phyloP scores from a whole-genome alignment of 2,113 vertebrate genomes.

The Plectropomus leopardus region DNA sequence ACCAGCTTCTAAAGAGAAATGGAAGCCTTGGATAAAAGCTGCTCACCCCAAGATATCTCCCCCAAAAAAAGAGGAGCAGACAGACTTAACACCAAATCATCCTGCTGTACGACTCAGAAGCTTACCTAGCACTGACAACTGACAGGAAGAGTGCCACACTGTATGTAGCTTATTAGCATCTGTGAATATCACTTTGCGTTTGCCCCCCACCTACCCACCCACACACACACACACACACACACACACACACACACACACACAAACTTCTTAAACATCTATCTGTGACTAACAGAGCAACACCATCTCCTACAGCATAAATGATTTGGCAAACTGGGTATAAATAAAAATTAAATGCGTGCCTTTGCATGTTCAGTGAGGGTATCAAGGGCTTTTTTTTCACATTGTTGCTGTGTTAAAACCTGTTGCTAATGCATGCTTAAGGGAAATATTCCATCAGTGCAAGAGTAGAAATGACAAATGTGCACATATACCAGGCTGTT shows the following conservation, averaged over 20 bases:
- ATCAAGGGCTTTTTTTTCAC: conserved; percentile 32
- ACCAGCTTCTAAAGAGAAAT: conserved; percentile 77
- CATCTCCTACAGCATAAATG: conserved; percentile 26
- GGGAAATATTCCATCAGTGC: not conserved
- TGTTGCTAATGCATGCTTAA: conserved; percentile 36
- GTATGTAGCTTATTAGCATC: conserved; percentile 65
- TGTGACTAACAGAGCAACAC: conserved; percentile 46
- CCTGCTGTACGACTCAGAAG: conserved; percentile 68
- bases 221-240: too few relatives aligned
- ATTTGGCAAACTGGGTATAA: conserved; percentile 7
- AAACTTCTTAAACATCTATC: conserved; percentile 56
- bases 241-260: too few relatives aligned
- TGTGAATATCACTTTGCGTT: conserved; percentile 63
- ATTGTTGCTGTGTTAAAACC: conserved; percentile 34
- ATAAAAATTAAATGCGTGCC: conserved; percentile 24
- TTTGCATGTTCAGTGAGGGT: not conserved
- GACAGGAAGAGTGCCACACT: conserved; percentile 51
- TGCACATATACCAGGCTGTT: conserved; percentile 34
- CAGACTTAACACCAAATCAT: conserved; percentile 81
- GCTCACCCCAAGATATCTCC: conserved; percentile 74
- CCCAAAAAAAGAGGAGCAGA: conserved; percentile 58
- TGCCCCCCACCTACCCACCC: too few relatives aligned
- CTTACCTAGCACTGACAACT: conserved; percentile 75
- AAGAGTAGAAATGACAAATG: conserved; percentile 35
- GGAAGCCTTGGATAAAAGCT: conserved; percentile 79